phyloP scores from a whole-genome alignment of 37 sponge, comb jelly and placozoan species.

The Ephydatia muelleri region DNA sequence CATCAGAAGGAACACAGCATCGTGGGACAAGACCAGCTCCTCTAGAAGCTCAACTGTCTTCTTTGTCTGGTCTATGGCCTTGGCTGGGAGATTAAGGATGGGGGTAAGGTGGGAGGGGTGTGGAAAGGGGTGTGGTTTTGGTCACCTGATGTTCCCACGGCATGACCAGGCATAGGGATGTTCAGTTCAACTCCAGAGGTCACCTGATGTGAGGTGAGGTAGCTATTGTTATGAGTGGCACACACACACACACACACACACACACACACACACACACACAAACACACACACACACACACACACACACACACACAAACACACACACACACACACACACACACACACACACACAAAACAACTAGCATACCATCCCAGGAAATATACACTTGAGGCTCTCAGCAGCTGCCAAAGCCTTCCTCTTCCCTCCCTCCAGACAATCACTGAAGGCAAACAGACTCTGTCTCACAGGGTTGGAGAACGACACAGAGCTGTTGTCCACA shows the following conservation, averaged over 20 bases:
- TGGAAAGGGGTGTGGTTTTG: neutral
- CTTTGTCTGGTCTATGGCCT: conserved; percentile 52
- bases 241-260: conserved; percentile 16
- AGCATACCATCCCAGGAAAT: conserved; percentile 86
- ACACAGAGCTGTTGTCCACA: conserved; percentile 90
- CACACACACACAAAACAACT: conserved; percentile 24
- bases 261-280: conserved; percentile 16
- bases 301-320: conserved; percentile 18
- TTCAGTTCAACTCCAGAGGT: conserved; percentile 72
- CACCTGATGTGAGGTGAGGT: conserved; percentile 38
- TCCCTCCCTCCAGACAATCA: conserved; percentile 85
- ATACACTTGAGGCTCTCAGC: conserved; percentile 83
- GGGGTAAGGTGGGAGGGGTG: neutral
- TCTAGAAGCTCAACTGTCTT: conserved; percentile 74
- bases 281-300: conserved; percentile 13
- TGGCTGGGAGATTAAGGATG: too few relatives aligned
- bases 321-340: conserved; percentile 16
- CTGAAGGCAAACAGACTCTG: conserved; percentile 91
- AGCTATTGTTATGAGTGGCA: too few relatives aligned
- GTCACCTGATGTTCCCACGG: conserved; percentile 75
- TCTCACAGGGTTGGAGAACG: conserved; percentile 95
- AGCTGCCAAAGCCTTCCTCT: conserved; percentile 82
- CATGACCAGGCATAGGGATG: conserved; percentile 98
- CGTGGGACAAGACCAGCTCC: conserved; percentile 70
- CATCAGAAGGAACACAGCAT: conserved; percentile 92